phyloP scores from a whole-genome alignment of 1,140 invertebrate species.

The Ditylenchus dipsaci region DNA sequence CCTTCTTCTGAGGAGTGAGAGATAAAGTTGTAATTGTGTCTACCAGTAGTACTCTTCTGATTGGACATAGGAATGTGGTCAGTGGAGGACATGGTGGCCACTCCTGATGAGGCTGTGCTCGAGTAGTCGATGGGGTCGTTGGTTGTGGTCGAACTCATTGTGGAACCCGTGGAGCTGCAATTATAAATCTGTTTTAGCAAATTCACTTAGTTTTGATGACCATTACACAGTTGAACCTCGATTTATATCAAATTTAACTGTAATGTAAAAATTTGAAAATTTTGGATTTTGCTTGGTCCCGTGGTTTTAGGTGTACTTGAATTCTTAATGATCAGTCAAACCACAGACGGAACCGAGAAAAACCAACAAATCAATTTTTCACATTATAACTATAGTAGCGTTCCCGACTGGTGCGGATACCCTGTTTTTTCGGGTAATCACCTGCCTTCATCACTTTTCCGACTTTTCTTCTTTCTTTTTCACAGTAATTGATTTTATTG shows the following conservation, averaged over 20 bases:
- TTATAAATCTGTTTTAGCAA: not conserved
- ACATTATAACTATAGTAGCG: too few relatives aligned
- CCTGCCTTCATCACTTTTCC: too few relatives aligned
- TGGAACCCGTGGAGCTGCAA: slow-evolving; percentile 8
- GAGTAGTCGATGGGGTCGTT: slow-evolving; percentile 8
- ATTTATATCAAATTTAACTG: not conserved
- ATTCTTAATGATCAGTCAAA: not conserved
- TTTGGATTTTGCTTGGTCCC: not conserved
- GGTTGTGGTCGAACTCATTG: not conserved
- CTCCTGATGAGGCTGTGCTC: slow-evolving; percentile 7
- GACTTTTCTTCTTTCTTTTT: too few relatives aligned
- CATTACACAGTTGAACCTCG: not conserved
- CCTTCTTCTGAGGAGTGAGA: not conserved
- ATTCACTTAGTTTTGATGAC: not conserved
- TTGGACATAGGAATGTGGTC: too few relatives aligned
- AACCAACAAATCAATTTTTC: too few relatives aligned
- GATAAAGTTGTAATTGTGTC: not conserved
- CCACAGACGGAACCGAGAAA: not conserved
- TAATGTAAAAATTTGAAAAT: too few relatives aligned
- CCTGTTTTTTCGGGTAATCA: too few relatives aligned
- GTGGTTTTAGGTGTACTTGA: not conserved
- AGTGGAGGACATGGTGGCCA: slow-evolving; percentile 9
- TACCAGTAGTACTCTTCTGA: not conserved
- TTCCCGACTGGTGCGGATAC: too few relatives aligned
- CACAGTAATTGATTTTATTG: too few relatives aligned